These are phyloP conservation scores for Naja naja DNA, from an alignment of 2,113 vertebrate genomes.

Conservation along the genomic window DNA sequence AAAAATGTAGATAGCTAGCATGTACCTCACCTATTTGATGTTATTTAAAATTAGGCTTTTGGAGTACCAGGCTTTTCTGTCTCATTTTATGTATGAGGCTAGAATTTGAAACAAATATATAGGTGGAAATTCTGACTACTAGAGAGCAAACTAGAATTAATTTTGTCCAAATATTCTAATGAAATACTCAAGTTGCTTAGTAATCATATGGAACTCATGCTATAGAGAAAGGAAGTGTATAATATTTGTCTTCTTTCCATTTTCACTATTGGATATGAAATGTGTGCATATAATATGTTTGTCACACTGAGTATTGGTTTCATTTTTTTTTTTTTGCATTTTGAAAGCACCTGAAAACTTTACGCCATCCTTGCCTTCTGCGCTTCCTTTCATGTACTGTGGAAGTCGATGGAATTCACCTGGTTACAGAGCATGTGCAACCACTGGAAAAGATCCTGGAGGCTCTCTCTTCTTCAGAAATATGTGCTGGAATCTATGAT, in stretches of 20 bases:
- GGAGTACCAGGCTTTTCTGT: background rate
- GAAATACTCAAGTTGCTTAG: background rate
- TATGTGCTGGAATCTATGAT: slow-evolving; percentile 94
- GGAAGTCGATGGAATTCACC: slow-evolving; percentile 86
- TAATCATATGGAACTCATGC: background rate
- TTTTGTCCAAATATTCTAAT: background rate
- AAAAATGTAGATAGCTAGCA: background rate
- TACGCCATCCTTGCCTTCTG: slow-evolving; percentile 92
- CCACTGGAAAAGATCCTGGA: slow-evolving; percentile 83
- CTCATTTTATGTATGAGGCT: background rate
- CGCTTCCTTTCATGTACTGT: slow-evolving; percentile 93
- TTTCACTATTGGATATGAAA: background rate
- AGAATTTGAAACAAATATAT: background rate
- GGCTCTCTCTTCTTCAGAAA: slow-evolving; percentile 81
- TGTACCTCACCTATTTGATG: background rate
- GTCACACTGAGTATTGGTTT: background rate
- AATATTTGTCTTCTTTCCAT: background rate
- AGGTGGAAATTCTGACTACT: background rate
- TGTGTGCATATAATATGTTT: background rate
- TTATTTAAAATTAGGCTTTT: background rate
- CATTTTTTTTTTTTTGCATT: background rate
- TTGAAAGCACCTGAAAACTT: slow-evolving; percentile 91
- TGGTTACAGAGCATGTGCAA: slow-evolving; percentile 90
- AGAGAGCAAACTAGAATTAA: background rate
- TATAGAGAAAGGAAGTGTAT: background rate